Percentiles rank a stretch among this genome's conserved stretches.
Conservation (phyloP, 2,113 vertebrate species). For the Columba livia region DNA sequence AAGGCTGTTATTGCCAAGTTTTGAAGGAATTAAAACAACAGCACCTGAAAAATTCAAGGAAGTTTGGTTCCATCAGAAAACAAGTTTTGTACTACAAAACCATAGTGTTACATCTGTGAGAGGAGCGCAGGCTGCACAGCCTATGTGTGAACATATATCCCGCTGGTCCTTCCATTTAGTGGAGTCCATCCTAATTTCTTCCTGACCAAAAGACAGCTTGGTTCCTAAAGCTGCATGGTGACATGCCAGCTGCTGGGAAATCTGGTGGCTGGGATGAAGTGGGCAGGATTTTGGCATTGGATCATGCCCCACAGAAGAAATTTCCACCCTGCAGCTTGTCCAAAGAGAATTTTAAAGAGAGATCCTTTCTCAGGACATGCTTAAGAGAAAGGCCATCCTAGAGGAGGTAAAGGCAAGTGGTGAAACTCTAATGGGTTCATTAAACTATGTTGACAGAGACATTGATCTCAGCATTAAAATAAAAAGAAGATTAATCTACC, state of each 20-base stretch:
- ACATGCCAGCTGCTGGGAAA: not conserved
- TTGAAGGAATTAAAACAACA: not conserved
- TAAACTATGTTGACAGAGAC: conserved; percentile 3
- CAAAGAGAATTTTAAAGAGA: not conserved
- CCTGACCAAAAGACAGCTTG: not conserved
- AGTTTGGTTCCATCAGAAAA: not conserved
- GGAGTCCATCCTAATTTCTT: not conserved
- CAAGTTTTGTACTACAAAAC: not conserved
- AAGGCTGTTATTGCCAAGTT: conserved; percentile 15
- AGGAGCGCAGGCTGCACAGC: not conserved
- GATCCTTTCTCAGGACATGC: not conserved
- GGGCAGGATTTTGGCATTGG: not conserved
- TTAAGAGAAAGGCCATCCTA: not conserved
- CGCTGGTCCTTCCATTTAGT: not conserved
- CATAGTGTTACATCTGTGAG: not conserved
- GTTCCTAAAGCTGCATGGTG: not conserved
- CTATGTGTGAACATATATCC: not conserved
- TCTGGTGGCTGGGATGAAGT: not conserved
- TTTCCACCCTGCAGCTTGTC: not conserved
- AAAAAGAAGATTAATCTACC: conserved; percentile 38
- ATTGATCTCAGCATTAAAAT: not conserved
- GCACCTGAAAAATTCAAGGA: conserved; percentile 12
- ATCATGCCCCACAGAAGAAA: not conserved
- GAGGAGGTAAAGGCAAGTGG: not conserved
- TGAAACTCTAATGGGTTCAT: not conserved